These are phyloP conservation scores for Notodonta ziczac DNA, from an alignment of 2,888 invertebrate genomes.

Conservation along the genomic window DNA sequence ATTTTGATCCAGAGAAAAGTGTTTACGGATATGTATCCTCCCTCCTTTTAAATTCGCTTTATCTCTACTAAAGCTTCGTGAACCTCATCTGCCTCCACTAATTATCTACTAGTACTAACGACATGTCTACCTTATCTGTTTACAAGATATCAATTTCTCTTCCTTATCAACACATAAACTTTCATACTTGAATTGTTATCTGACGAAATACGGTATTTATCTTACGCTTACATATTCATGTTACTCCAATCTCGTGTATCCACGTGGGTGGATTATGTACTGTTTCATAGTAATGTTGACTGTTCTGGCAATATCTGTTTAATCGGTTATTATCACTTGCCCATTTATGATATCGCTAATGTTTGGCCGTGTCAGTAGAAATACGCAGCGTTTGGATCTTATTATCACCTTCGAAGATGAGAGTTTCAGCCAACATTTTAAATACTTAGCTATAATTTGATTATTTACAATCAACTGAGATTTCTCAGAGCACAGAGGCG, in stretches of 20 bases:
- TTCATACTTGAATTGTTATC: conserved; percentile 21
- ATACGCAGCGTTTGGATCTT: background rate
- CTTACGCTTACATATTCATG: conserved; percentile 4
- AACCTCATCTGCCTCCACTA: background rate
- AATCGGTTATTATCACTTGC: conserved; percentile 20
- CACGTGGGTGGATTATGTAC: conserved; percentile 31
- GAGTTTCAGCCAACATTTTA: background rate
- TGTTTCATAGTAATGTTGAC: conserved; percentile 30
- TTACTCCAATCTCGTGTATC: conserved; percentile 22
- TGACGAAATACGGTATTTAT: conserved; percentile 12
- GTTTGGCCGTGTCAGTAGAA: background rate
- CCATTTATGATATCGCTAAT: conserved; percentile 22
- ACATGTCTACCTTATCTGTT: conserved; percentile 22
- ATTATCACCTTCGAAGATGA: conserved; percentile 25
- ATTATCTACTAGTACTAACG: too few relatives aligned
- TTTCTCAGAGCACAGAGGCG: too few relatives aligned
- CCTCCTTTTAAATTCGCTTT: too few relatives aligned
- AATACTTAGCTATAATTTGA: too few relatives aligned
- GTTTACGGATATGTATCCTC: too few relatives aligned
- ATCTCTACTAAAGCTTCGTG: too few relatives aligned
- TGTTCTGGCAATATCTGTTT: conserved; percentile 22
- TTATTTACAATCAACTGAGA: too few relatives aligned
- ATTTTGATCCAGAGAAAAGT: too few relatives aligned
- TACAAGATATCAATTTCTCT: conserved; percentile 31
- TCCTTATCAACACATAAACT: conserved; percentile 22